A percentile compares a stretch with the other conserved stretches of the same genome.
phyloP scores from a whole-genome alignment of 1,140 invertebrate species.

The Aricia agestis region DNA sequence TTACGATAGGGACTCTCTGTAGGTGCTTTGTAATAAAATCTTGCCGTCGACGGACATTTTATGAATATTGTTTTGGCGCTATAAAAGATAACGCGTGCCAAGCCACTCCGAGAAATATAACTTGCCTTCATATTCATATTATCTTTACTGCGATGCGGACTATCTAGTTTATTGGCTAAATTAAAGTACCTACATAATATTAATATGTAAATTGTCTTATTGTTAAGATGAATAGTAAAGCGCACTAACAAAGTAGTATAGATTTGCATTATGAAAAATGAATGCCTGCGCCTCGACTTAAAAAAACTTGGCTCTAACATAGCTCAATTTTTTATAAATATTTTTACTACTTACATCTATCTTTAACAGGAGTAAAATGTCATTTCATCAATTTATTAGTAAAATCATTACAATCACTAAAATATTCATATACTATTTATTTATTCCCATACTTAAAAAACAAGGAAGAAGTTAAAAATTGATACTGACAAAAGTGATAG shows the following conservation, averaged over 20 bases:
- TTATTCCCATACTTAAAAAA: background rate
- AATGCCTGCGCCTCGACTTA: no score
- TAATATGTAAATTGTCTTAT: background rate
- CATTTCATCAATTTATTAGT: no score
- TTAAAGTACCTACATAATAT: background rate
- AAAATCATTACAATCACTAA: no score
- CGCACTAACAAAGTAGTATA: no score
- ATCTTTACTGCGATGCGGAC: slow-evolving; percentile 6
- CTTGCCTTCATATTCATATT: slow-evolving; percentile 26
- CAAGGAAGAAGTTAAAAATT: background rate
- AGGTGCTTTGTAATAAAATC: slow-evolving; percentile 64
- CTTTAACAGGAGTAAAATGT: no score
- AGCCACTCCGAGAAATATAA: slow-evolving; percentile 42
- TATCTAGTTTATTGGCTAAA: background rate
- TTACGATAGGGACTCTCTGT: slow-evolving; percentile 40
- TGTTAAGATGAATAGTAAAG: background rate
- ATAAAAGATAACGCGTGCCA: slow-evolving; percentile 58
- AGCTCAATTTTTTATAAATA: no score
- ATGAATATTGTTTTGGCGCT: slow-evolving; percentile 64
- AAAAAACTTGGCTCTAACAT: no score
- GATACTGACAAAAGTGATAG: background rate
- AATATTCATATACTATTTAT: no score
- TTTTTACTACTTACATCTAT: no score
- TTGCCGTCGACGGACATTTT: slow-evolving; percentile 50
- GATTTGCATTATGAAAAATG: no score